Evolutionary conservation across 2,888 invertebrate genomes (phyloP), one percentile per base, ranked within the genome.

Genomic region (Formica aserva): DNA sequence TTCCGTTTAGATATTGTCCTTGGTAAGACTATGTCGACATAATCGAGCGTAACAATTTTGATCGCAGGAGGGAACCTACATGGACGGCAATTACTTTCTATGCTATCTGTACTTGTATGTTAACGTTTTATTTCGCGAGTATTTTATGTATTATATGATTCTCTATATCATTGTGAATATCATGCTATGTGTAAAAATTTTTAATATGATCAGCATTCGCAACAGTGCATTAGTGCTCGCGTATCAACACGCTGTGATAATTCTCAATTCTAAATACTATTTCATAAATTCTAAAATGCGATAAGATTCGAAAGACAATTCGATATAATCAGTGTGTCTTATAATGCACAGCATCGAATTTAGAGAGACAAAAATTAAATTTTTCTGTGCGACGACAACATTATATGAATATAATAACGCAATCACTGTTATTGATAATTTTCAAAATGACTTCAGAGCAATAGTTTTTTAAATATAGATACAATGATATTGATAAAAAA

Each of bases 41-140:
- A 32, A 55, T 26, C 52, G 67, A 67, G 45, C 55, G 55, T 85
- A 76, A 82, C 57, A 90, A 87, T 89, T 90, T 86, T 87, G 84
- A 85, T 72, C 78, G 83, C 82, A 86, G 41, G 74, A 86, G 88
- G 89, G 89, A 89, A 90, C 88, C 89, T 91, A 91, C 88, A 86
- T 92, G 92, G 92, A 92, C 92, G 92, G 92, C 91, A 91, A 89
- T 92, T 90, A 90, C 87, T 92, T 90, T 88, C 89, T 92, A 92
- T 74, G 57, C 90, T 90, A 90, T 52, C 67, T 85, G 66, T 62
- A 67, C 62, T 83, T 77, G 81, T 72, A 57, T 52, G 57, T 65
- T 71, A 48, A 66, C 82, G 48, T 41, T 77, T n/a, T 22, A n/a
- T 63, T 52, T 67, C 63, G 60, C 71, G 60, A 38, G 35, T 74